Conservation (phyloP, 1,140 invertebrate species). For the Drosophila melanica region DNA sequence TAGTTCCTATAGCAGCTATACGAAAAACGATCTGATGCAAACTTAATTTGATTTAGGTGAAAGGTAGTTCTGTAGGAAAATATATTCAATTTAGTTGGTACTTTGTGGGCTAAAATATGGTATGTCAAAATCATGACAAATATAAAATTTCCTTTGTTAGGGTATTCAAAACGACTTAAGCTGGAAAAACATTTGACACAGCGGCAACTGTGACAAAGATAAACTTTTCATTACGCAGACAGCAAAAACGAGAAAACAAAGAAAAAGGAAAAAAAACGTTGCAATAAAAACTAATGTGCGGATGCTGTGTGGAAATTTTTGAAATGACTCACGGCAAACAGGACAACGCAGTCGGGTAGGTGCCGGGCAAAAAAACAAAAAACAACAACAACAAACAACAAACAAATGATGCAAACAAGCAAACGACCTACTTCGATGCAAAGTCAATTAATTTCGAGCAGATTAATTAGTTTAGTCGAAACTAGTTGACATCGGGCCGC, state of each 20-base stretch:
- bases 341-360: constrained; percentile 15
- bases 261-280: constrained; percentile 4
- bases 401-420: constrained; percentile 56
- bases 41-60: no score
- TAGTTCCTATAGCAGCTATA: no score
- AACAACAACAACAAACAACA: constrained; percentile 7
- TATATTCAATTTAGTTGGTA: no score
- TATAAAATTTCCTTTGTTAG: no score
- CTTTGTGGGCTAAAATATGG: no score
- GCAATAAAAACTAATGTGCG: constrained; percentile 50
- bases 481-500: constrained; percentile 72
- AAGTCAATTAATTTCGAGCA: constrained; percentile 75
- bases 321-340: constrained; percentile 44
- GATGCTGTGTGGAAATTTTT: constrained; percentile 51
- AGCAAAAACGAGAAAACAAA: constrained; percentile 15
- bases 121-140: neutral
- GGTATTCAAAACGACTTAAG: neutral
- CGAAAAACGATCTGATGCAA: no score
- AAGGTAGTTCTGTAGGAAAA: no score
- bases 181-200: constrained; percentile 19
- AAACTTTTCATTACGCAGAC: constrained; percentile 77
- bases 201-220: constrained; percentile 63
- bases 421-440: constrained; percentile 74
- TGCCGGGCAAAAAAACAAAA: no score
- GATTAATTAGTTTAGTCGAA: constrained; percentile 77